Conservation (phyloP, 1,140 invertebrate genomes). For the Calosoma granatense region DNA sequence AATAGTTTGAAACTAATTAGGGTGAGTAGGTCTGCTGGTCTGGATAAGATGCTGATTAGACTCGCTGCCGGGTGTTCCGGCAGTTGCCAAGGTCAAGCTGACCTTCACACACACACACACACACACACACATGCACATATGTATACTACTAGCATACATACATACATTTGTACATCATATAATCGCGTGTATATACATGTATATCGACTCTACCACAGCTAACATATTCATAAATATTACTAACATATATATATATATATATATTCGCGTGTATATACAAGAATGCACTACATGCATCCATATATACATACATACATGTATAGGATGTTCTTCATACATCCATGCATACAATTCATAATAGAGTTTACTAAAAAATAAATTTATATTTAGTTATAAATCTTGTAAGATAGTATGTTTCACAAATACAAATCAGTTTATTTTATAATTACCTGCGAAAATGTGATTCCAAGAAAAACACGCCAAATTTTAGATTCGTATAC, state of each 20-base stretch:
- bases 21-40: not conserved
- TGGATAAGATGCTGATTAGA: not conserved
- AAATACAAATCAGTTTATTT: no score
- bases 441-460: no score
- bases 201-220: no score
- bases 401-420: no score
- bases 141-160: not conserved
- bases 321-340: not conserved
- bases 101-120: not conserved
- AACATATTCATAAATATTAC: no score
- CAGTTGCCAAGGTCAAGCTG: not conserved
- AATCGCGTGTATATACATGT: not conserved
- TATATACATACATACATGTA: constrained; percentile 1
- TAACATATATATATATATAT: not conserved
- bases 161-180: not conserved
- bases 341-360: not conserved
- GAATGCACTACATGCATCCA: not conserved
- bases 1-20: not conserved
- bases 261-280: not conserved
- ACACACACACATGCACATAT: constrained; percentile 1
- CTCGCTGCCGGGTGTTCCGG: not conserved
- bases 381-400: no score
- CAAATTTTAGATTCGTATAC: no score
- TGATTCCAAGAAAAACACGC: no score
- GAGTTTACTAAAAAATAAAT: not conserved